Evolutionary conservation across 2,888 invertebrate species (phyloP).

Genomic region (Zhuqinia jingwanae): DNA sequence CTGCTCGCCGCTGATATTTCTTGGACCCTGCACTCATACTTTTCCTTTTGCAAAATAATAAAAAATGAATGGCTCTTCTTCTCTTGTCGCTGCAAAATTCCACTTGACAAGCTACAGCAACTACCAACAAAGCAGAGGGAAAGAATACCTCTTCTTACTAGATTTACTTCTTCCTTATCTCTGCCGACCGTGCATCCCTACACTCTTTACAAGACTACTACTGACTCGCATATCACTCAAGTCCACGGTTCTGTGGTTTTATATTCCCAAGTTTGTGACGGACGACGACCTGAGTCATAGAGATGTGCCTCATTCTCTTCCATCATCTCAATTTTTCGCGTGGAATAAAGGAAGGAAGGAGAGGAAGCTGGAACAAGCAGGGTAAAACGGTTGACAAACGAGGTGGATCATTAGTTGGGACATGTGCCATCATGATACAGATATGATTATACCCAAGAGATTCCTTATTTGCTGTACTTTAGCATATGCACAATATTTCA

Average conservation of each 20-base stretch:
- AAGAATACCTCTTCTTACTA: neutral
- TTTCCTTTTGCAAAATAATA: neutral
- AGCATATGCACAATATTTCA: no score
- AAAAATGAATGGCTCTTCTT: constrained; percentile 28
- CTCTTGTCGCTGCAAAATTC: constrained; percentile 2
- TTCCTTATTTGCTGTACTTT: neutral
- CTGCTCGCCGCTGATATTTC: neutral
- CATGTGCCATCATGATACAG: constrained; percentile 36
- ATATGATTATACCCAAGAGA: constrained; percentile 35
- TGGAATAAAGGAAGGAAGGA: neutral
- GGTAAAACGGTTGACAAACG: constrained; percentile 53
- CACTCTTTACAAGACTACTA: neutral
- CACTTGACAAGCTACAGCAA: neutral
- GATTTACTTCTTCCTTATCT: neutral
- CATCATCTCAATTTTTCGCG: neutral
- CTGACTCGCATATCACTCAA: neutral
- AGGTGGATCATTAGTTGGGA: constrained; percentile 62
- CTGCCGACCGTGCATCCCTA: neutral
- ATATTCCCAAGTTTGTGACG: neutral
- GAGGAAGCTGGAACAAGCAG: neutral
- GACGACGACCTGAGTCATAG: constrained; percentile 6
- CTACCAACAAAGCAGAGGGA: no score
- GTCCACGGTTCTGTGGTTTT: neutral
- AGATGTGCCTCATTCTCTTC: neutral
- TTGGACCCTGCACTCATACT: neutral